Evolutionary conservation across 2,113 vertebrate genomes (phyloP), one percentile per base, ranked within the genome.

Genomic region (Calypte anna): DNA sequence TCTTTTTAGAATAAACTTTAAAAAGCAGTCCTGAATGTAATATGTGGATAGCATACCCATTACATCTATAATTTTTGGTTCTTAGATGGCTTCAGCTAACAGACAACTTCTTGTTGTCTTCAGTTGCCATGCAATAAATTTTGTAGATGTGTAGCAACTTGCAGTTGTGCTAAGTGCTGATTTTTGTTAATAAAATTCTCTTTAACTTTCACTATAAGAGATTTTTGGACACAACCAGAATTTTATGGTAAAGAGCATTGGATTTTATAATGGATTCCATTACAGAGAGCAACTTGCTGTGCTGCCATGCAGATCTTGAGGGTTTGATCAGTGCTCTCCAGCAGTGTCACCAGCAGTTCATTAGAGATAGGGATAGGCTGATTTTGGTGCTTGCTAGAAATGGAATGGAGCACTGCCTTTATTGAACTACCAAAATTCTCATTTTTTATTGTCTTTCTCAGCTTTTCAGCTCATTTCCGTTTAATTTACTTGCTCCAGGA

Each of bases 171-270:
- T 33, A 19, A 8, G 43, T 82, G 57, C 70, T 91, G 89, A 85
- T 90, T 96, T 90, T 38, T 74, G 59, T 90, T 82, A 85, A 93
- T 82, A 91, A 88, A 93, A 85, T 78, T 59, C 59, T 94, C 54
- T 30, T 75, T 72, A 22, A n/a, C 31, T 75, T 94, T 92, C 76
- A 31, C 58, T 84, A 7, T 50, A 58, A 72, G 59, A 68, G 19
- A 55, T 25, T 90, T 57, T 50, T 93, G 54, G 62, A 51, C 27
- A 50, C n/a, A 88, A 48, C 30, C 28, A 46, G 48, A 75, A 40
- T 91, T 84, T 91, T 70, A 48, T 84, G 75, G 54, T 82, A 88
- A 92, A 53, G n/a, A 62, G 43, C 55, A 38, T 30, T 4, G 53
- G 62, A 93, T 93, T 95, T 83, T 91, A 27, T 86, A 67, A 70